phyloP scores from a whole-genome alignment of 2,113 vertebrate species.

The Uropsilus gracilis region DNA sequence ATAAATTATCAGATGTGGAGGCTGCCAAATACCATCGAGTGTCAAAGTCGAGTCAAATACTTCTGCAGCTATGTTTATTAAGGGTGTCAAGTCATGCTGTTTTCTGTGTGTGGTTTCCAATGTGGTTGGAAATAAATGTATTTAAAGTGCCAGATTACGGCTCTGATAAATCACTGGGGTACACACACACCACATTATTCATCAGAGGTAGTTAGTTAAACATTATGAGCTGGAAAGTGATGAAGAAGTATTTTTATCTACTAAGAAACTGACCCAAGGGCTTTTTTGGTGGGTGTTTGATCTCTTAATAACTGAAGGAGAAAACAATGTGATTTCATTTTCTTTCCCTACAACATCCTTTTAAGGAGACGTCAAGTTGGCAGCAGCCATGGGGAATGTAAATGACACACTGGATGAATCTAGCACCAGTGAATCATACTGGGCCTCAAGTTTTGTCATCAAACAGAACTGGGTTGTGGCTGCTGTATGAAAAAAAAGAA shows the following conservation, averaged over 20 bases:
- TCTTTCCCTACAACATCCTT: background rate
- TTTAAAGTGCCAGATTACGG: background rate
- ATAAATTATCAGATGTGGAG: background rate
- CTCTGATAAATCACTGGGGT: background rate
- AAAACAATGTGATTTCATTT: constrained; percentile 11
- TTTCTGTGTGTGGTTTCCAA: background rate
- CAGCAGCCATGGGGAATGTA: background rate
- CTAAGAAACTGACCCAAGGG: constrained; percentile 20
- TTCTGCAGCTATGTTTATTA: background rate
- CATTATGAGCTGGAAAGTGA: constrained; percentile 19
- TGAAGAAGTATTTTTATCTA: constrained; percentile 50
- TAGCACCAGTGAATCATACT: background rate
- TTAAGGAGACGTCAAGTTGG: background rate
- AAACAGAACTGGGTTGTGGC: background rate
- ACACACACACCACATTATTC: background rate
- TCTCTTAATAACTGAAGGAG: background rate
- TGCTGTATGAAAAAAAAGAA: background rate
- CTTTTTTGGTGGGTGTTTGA: constrained; percentile 47
- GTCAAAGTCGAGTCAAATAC: background rate
- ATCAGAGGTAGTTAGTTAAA: background rate
- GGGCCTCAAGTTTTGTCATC: background rate
- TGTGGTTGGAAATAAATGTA: constrained; percentile 1
- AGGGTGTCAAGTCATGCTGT: background rate
- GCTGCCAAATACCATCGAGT: background rate
- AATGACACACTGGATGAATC: background rate